Evolutionary conservation across 2,113 vertebrate genomes (phyloP).

Genomic region (Perca flavescens): DNA sequence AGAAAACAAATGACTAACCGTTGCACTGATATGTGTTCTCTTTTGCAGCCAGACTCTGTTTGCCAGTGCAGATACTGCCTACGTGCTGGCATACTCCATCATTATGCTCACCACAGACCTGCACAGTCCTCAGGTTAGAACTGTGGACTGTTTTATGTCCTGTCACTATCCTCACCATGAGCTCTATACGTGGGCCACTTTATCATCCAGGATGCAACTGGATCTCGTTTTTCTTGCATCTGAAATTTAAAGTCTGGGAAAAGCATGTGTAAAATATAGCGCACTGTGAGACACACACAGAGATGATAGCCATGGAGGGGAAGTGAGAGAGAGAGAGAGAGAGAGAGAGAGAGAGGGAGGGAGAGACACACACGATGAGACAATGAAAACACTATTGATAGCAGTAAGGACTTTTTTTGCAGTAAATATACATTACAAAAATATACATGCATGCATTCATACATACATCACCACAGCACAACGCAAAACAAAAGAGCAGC

Average conservation of each 20-base stretch:
- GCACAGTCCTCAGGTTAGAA: conserved; percentile 95
- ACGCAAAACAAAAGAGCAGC: neutral
- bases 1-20: neutral
- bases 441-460: neutral
- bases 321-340: neutral
- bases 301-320: neutral
- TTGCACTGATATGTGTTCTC: neutral
- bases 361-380: neutral
- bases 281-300: neutral
- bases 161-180: neutral
- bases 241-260: conserved; percentile 32
- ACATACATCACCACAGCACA: neutral
- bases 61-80: conserved; percentile 98
- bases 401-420: neutral
- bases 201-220: neutral
- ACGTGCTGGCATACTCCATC: conserved; percentile 97
- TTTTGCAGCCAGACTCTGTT: conserved; percentile 93
- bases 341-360: neutral
- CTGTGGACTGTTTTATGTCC: neutral
- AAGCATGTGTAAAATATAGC: conserved; percentile 16
- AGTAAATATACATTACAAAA: neutral
- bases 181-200: neutral
- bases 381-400: neutral
- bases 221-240: neutral
- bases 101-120: conserved; percentile 99